A percentile compares a stretch with the other conserved stretches of the same genome.
Evolutionary conservation across 2,113 vertebrate genomes (phyloP).

Genomic region (Calidris pygmaea): DNA sequence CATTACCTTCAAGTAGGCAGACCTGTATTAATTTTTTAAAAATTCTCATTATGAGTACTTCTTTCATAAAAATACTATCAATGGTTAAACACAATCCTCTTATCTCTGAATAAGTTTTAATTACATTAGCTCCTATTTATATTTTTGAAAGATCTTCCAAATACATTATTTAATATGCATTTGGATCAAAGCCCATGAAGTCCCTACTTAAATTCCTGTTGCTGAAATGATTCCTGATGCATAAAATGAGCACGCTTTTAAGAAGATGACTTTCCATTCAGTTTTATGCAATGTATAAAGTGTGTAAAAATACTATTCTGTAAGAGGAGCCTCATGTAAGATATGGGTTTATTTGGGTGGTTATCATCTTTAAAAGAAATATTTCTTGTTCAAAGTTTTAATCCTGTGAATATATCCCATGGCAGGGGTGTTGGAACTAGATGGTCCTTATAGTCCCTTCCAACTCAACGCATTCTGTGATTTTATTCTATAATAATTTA

Average conservation of each 20-base stretch:
- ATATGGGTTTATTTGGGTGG: neutral
- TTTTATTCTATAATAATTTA: neutral
- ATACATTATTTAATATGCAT: neutral
- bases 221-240: neutral
- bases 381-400: neutral
- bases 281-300: neutral
- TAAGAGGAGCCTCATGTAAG: neutral
- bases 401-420: neutral
- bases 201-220: neutral
- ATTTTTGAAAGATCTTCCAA: neutral
- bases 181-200: neutral
- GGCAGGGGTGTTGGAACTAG: neutral
- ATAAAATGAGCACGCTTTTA: neutral
- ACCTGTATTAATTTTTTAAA: rapidly evolving
- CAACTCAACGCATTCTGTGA: neutral
- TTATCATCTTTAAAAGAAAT: neutral
- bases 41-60: neutral
- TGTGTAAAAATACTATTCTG: neutral
- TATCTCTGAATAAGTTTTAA: neutral
- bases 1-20: neutral
- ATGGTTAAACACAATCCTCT: neutral
- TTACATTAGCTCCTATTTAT: neutral
- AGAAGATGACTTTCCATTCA: neutral
- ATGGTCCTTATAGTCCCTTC: neutral
- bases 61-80: neutral